Evolutionary conservation across 1,140 invertebrate genomes (phyloP), one percentile per base, ranked within the genome.

Genomic region (Zaprionus kolodkinae): DNA sequence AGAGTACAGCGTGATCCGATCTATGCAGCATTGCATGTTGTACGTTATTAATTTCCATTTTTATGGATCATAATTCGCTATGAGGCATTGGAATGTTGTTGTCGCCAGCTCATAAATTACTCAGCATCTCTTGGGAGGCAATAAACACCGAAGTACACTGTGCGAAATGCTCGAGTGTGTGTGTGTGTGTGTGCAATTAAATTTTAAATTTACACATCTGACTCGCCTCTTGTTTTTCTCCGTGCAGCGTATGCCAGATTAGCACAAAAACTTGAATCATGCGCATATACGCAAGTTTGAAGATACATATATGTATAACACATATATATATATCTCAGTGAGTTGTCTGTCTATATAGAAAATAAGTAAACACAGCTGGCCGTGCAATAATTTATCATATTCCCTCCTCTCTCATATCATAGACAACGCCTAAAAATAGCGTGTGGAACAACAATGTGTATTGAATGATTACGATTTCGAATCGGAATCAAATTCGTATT

Each of bases 351-450:
- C 3, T 48, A 21, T 35, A 57, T 36, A 45, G 3, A 13, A 3
- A 30, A n/a, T 13, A 40, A 17, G 35, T 11, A 66, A 68, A 66
- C 61, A 69, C 61, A 73, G 70, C 74, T 76, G 65, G 69, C 50
- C 40, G 36, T 54, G 45, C 66, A 70, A 74, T 78, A 80, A 79
- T 76, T 76, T 77, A 72, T 77, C 74, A 79, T 69, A 76, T 67
- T 69, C 40, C 72, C 35, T 25, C 52, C 11, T n/a, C 40, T 63
- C 11, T 27, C 40, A 45, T 76, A 72, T 72, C 71, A 78, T 79
- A 68, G 67, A 72, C 72, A 72, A 66, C 40, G 38, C 30, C 69
- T 36, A 61, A 72, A 72, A 50, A 79, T 54, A 76, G 30, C 11
- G 25, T 27, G 60, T 55, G 33, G 13, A 55, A 33, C 38, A 33